Evolutionary conservation across 2,113 vertebrate genomes (phyloP), one percentile per base, ranked within the genome.

Genomic region (Pseudopipra pipra): DNA sequence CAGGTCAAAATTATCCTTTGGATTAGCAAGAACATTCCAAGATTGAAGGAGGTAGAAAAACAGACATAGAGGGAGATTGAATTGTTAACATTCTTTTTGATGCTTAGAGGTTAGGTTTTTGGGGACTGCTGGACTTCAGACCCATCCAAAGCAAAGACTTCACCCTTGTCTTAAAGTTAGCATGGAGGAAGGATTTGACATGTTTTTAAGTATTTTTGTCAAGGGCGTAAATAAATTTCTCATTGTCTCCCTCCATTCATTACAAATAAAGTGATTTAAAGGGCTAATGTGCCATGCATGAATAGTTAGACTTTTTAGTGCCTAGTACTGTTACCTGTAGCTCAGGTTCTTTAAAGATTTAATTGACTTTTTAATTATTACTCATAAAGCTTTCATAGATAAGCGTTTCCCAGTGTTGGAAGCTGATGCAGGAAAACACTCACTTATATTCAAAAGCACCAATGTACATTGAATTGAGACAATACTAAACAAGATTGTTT

Each of bases 401-500:
- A 52, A 47, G 19, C 16, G 22, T 65, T 84, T 90, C 63, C 55
- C n/a, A 39, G 9, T 17, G 24, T 70, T 86, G 35, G 44, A 65
- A 89, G 23, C 52, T 68, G 51, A 28, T 5, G 2, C 41, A 49
- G 23, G 21, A 71, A 27, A 66, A 16, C 18, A 17, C 22, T 85
- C n/a, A n/a, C n/a, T n/a, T n/a, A 43, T 35, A 39, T 16, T 61
- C 15, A 5, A 21, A 52, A 72, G 5, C 21, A 44, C 13, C 7
- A 22, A 19, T 56, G 17, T 2, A 37, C 5, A 3, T 28, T 27
- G 20, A 30, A 30, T 4, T 58, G 33, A 35, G 33, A 65, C 1
- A 5, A 27, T 2, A 3, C 0, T 70, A 33, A 85, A 28, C 0
- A 0, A 20, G n/a, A 37, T 81, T 66, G 7, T 15, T 76, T 47